phyloP scores from a whole-genome alignment of 2,797 vertebrate genomes.

The Leontocebus nigricollis region DNA sequence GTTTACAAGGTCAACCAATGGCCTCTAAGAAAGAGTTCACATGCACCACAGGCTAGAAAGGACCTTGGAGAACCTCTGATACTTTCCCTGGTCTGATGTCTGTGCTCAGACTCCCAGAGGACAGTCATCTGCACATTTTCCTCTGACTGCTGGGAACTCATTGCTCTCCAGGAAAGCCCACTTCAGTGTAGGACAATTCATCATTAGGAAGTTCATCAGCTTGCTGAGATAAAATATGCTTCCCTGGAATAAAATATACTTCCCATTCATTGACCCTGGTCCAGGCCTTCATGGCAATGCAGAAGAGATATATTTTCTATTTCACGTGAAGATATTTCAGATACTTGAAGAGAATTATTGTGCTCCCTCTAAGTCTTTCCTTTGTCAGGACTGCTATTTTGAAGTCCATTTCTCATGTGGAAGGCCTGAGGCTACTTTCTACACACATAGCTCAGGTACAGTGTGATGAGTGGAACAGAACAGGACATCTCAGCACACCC shows the following conservation, averaged over 20 bases:
- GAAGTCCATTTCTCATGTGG: not conserved
- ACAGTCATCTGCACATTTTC: not conserved
- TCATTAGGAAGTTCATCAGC: slow-evolving; percentile 5
- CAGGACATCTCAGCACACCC: not conserved
- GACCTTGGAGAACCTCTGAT: not conserved
- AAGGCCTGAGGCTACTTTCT: not conserved
- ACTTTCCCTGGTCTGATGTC: too few species aligned
- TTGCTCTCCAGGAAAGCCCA: not conserved
- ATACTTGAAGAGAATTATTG: not conserved
- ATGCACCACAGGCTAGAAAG: not conserved
- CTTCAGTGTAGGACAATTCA: not conserved
- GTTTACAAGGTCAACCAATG: not conserved
- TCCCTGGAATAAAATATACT: not conserved
- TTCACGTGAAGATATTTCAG: not conserved
- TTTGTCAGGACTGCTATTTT: not conserved
- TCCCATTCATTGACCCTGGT: not conserved
- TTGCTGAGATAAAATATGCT: not conserved
- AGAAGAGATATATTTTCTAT: slow-evolving; percentile 15
- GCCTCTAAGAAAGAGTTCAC: not conserved
- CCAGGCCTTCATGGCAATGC: not conserved
- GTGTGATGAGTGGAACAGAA: not conserved
- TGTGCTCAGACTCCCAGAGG: not conserved
- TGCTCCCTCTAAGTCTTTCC: not conserved
- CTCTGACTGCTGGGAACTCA: not conserved
- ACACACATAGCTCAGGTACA: not conserved